Evolutionary conservation across 2,888 invertebrate genomes (phyloP), one percentile per base, ranked within the genome.

Genomic region (Tortricodes alternella): DNA sequence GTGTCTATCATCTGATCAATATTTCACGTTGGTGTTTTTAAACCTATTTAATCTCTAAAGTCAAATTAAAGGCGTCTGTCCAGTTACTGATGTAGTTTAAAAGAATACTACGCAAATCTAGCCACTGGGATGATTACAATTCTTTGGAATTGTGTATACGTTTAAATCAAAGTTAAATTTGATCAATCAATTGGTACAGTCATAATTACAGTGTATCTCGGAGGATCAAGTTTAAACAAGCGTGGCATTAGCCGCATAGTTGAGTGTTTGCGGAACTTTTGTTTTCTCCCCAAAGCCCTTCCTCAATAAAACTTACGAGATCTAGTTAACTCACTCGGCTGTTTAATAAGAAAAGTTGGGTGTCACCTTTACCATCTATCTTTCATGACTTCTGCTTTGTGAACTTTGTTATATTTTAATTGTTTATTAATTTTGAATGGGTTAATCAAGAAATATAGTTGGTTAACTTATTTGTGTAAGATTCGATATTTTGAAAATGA

Each of bases 221-320:
- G 9, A 48, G 34, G 34, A 39, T 48, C 27, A 55, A 71, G 67
- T 73, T 71, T 64, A 67, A 71, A 70, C 66, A 68, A 71, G 67
- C 64, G 37, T 60, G 61, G 52, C 59, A 66, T 66, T 66, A 55
- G 53, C 59, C 60, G 53, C 56, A 58, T 63, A 63, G 62, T 65
- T 56, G 58, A 59, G 62, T 56, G 62, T n/a, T n/a, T n/a, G 61
- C 46, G 35, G 57, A 70, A 76, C 67, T 71, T 71, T 72, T 65
- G 63, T 70, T 65, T 68, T 58, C 35, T 71, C 71, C 73, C 74
- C 53, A 61, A 68, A 66, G 74, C 57, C 59, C 60, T 64, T 65
- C 58, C 61, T 60, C 65, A 73, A 78, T 76, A 74, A 71, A 78
- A 78, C 68, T 80, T 71, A 63, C 50, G 38, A 52, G 38, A 56